A percentile compares a stretch with the other conserved stretches of the same genome.
Evolutionary conservation across 2,113 vertebrate genomes (phyloP).

Genomic region (Patagioenas fasciata): DNA sequence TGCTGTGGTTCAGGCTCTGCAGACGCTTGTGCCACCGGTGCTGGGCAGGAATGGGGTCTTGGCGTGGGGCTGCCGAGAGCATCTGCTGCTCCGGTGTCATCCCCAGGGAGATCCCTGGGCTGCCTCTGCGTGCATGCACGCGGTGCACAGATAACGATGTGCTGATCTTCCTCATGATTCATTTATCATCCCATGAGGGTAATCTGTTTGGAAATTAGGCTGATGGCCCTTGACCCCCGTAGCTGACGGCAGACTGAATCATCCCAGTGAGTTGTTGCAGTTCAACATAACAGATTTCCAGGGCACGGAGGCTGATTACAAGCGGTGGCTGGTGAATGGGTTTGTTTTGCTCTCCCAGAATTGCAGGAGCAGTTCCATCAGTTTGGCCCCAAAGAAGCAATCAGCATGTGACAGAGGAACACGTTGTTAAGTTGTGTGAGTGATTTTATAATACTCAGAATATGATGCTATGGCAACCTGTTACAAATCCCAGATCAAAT

Average conservation of each 20-base stretch:
- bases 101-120: not conserved
- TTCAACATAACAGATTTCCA: not conserved
- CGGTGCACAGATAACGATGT: fast-evolving
- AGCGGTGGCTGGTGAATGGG: not conserved
- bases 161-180: not conserved
- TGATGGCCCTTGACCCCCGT: not conserved
- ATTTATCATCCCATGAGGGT: not conserved
- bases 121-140: fast-evolving
- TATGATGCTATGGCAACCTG: conserved; percentile 65
- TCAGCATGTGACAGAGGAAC: conserved; percentile 43
- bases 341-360: conserved; percentile 30
- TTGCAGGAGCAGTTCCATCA: conserved; percentile 16
- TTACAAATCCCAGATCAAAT: conserved; percentile 59
- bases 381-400: conserved; percentile 24
- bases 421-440: conserved; percentile 41
- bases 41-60: fast-evolving
- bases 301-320: not conserved
- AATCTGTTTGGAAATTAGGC: not conserved
- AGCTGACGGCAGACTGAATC: not conserved
- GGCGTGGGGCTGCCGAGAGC: not conserved
- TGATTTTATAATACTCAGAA: conserved; percentile 43
- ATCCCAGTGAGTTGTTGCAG: not conserved
- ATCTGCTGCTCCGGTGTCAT: fast-evolving
- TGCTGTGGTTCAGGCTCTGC: fast-evolving
- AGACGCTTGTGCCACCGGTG: fast-evolving